Evolutionary conservation across 2,888 invertebrate genomes (phyloP), one percentile per base, ranked within the genome.

Genomic region (Monopis laevigella): DNA sequence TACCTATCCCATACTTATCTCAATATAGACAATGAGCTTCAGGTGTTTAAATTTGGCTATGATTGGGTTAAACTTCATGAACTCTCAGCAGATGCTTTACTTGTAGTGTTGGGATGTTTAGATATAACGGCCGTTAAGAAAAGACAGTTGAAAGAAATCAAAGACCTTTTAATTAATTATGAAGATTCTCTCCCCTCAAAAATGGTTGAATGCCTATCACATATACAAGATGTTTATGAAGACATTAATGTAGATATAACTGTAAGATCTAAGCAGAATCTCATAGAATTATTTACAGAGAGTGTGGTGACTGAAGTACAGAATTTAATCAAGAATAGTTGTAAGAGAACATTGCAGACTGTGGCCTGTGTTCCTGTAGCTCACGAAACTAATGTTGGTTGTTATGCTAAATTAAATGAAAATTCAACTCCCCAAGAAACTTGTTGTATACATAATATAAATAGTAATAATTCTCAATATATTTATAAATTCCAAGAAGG

Each of bases 1-100:
- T 78, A 77, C 43, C 54, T 80, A 8, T 75, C 77, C 13, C 73
- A 78, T 45, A 65, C 73, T 35, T 63, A 66, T 47, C 56, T 78
- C 44, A 56, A 70, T 45, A 45, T 55, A 1, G 49, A 54, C 2
- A 59, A 46, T 48, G 80, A 80, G 51, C 46, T 66, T 34, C 53
- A 63, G 38, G 68, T 73, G 0, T 78, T 74, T 41, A 58, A 62
- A 48, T 77, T 78, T 59, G 78, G 78, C 10, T 46, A 60, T n/a
- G 39, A 65, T 17, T 80, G 78, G 78, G 52, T 71, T 10, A 41
- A 49, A 13, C 49, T 48, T 3, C 51, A 54, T 27, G 58, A 65
- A 43, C 56, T 58, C 13, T 65, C 65, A 2, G 59, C 64, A 3
- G 68, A 73, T 51, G 59, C 64, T n/a, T 43, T 77, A 29, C 47